Evolutionary conservation across 1,140 invertebrate species (phyloP), one percentile per base, ranked within the genome.

Genomic region (Dinoponera quadriceps): DNA sequence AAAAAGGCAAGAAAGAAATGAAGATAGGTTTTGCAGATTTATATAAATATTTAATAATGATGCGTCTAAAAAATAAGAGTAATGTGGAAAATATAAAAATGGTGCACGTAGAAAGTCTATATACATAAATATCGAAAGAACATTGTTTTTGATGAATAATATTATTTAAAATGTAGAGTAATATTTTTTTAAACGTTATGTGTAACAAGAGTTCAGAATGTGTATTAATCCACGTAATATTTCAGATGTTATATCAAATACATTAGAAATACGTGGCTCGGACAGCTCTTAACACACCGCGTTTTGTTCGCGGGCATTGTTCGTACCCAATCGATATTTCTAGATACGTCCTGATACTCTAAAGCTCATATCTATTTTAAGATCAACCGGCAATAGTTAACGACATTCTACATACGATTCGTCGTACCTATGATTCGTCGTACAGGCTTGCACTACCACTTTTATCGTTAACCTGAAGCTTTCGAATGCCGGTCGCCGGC

Each of bases 321-420:
- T 66, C 75, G 25, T 49, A 48, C 66, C 81, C 83, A 88, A 89
- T 88, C 87, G 86, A 88, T 88, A 85, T 78, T 80, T 86, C 71
- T 82, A 73, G 77, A 87, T 57, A 57, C 51, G 13, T 44, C 55
- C 75, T 48, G 71, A 85, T 84, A 82, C 22, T 49, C 85, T 87
- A 82, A 80, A 84, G 68, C 86, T 69, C 38, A 59, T 77, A 51
- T 78, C 83, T 88, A 87, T 88, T 87, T 88, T 81, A 60, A 88
- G 68, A 62, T 62, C 54, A 22, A 22, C 77, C 55, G 38, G 65
- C 38, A 88, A 83, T 88, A 83, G 60, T 75, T 51, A 60, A 85
- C 33, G 29, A 66, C 44, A 77, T 82, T 82, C 68, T 38, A 63
- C 60, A 73, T 75, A 38, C n/a, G 69, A 74, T 74, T 82, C 80